These are phyloP conservation scores for Panagrolaimus sp. DNA, from an alignment of 1,140 invertebrate genomes.

Conservation along the genomic window DNA sequence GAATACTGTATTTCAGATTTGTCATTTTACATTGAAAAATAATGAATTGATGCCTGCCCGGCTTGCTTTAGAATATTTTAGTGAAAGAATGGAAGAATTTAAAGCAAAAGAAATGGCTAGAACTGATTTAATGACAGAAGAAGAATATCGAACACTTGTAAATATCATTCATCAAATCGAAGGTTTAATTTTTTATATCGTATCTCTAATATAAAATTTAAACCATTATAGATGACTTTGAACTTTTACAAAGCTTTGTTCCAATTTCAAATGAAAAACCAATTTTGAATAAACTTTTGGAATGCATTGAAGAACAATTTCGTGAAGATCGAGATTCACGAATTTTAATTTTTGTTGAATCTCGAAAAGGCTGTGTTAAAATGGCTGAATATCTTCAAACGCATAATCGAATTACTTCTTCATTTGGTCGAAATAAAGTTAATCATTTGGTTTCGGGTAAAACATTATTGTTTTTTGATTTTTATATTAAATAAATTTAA, in stretches of 20 bases:
- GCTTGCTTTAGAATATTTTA: neutral
- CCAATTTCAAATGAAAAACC: neutral
- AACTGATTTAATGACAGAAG: neutral
- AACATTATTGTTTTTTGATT: too few relatives aligned
- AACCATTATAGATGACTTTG: neutral
- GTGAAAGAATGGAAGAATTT: too few relatives aligned
- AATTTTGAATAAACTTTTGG: neutral
- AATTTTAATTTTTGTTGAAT: constrained; percentile 1
- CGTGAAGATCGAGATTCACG: neutral
- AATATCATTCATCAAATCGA: neutral
- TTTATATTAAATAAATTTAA: too few relatives aligned
- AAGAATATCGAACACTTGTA: neutral
- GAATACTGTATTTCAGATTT: neutral
- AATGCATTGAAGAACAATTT: neutral
- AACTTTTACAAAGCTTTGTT: neutral
- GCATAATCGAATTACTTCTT: neutral
- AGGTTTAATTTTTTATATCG: neutral
- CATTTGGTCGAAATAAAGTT: neutral
- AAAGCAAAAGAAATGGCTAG: too few relatives aligned
- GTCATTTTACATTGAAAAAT: neutral
- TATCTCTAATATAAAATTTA: neutral
- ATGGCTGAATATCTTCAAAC: neutral
- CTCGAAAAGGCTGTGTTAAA: neutral
- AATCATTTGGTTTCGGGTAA: too few relatives aligned
- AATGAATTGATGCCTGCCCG: neutral